phyloP scores from a whole-genome alignment of 2,888 invertebrate species.

The Trissonchulus latispiculum region DNA sequence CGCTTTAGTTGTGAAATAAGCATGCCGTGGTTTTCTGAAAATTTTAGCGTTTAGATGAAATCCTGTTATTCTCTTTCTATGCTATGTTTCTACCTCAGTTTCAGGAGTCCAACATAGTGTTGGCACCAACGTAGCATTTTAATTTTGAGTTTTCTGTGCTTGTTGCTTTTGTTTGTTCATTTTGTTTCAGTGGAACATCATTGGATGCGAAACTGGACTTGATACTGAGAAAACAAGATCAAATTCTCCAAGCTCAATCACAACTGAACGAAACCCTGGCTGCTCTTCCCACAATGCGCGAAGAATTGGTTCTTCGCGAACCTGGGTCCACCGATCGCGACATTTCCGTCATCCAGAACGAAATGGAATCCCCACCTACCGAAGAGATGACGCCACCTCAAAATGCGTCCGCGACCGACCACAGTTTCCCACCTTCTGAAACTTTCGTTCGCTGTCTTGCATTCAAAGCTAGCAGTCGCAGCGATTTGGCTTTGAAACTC shows the following conservation, averaged over 20 bases:
- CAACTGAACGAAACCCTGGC: background rate
- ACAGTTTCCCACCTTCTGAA: background rate
- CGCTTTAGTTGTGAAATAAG: no score
- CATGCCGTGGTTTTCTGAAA: no score
- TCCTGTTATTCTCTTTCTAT: no score
- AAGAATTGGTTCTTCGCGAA: background rate
- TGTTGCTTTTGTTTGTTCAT: no score
- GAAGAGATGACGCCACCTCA: no score
- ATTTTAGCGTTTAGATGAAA: no score
- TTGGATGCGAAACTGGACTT: background rate
- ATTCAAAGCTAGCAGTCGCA: background rate
- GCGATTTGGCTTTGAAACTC: background rate
- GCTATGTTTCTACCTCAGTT: no score
- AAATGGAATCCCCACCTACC: background rate
- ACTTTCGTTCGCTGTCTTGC: background rate
- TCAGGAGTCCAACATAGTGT: no score
- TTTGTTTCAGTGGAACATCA: background rate
- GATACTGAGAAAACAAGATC: background rate
- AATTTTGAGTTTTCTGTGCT: no score
- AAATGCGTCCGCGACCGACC: no score
- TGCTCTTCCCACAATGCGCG: background rate
- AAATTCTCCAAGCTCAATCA: background rate
- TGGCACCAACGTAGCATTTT: no score
- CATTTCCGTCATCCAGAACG: background rate
- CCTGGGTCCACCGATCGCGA: background rate